Evolutionary conservation across 2,797 vertebrate genomes (phyloP), one percentile per base, ranked within the genome.

Genomic region (Luscinia luscinia): DNA sequence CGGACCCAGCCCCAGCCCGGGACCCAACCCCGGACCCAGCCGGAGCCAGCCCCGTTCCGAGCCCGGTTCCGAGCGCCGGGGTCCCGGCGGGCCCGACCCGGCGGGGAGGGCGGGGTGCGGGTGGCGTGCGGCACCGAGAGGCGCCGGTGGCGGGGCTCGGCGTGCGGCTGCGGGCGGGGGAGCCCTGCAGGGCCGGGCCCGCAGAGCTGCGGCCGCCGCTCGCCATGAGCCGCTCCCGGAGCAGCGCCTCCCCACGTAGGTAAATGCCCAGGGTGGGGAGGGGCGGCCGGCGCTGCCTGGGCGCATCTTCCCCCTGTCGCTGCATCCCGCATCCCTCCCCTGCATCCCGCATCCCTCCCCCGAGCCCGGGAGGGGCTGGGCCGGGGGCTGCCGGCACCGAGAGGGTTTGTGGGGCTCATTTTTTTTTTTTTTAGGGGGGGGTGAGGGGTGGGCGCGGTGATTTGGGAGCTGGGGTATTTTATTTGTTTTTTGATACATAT

Each of bases 191-290:
- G 83, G 90, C 91, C 54, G 75, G 46, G 76, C 52, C 89, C 85
- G 93, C 93, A 92, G 82, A 59, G 52, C 61, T 5, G 57, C 26
- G 15, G 49, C 9, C 30, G 43, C 59, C 14, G 70, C 83, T 52
- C 88, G 93, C 84, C 27, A 87, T 77, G 91, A 84, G 84, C 81
- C 69, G 83, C 89, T 67, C 87, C 46, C 92, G 95, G 94, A 95
- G 81, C 95, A 14, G 68, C 78, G 64, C 78, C 92, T 40, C 77
- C 93, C 85, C 87, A 48, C 89, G 40, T 85, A 96, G 95, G 96
- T 96, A 96, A 96, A 91, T 58, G 80, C 62, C 54, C 68, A 66
- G 64, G 80, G 1, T 62, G 82, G 58, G 67, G 69, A 73, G 89
- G 87, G 78, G 90, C 34, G 52, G 66, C 78, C 61, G 89, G 83